A percentile compares a stretch with the other conserved stretches of the same genome.
These are phyloP conservation scores for Phenganax stokvisi DNA, from an alignment of 92 coral and sea anemone genomes.

Conservation along the genomic window DNA sequence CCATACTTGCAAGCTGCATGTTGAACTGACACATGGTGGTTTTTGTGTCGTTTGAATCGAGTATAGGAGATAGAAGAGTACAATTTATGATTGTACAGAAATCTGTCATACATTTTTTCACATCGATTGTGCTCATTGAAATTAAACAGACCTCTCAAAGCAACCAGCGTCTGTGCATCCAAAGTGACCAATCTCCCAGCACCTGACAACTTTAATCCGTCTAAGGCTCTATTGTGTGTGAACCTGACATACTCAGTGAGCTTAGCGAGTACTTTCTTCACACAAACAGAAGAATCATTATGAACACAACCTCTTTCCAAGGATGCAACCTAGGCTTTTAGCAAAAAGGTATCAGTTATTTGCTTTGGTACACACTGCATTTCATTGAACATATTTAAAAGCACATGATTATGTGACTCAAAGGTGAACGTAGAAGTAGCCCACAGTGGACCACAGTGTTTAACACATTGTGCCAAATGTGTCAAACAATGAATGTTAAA, in stretches of 20 bases:
- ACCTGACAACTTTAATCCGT: background rate
- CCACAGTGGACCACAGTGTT: too few relatives aligned
- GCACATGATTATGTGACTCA: too few relatives aligned
- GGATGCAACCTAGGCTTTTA: too few relatives aligned
- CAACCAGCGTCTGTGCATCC: slow-evolving; percentile 8
- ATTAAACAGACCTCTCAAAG: background rate
- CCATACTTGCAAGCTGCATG: background rate
- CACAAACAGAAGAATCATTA: too few relatives aligned
- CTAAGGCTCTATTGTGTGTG: background rate
- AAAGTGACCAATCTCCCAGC: background rate
- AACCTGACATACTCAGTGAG: background rate
- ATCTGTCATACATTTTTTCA: background rate
- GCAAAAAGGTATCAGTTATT: too few relatives aligned
- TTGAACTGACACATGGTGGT: background rate
- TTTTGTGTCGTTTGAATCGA: background rate
- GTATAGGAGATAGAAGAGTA: background rate
- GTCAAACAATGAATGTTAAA: too few relatives aligned
- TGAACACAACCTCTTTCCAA: too few relatives aligned
- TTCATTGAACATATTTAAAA: too few relatives aligned
- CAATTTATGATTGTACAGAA: slow-evolving; percentile 8
- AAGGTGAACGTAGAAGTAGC: too few relatives aligned
- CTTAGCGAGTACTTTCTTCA: background rate
- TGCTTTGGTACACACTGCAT: too few relatives aligned
- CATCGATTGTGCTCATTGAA: background rate
- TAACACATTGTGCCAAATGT: too few relatives aligned